A percentile compares a stretch with the other conserved stretches of the same genome.
Evolutionary conservation across 2,113 vertebrate species (phyloP).

Genomic region (Odocoileus virginianus): DNA sequence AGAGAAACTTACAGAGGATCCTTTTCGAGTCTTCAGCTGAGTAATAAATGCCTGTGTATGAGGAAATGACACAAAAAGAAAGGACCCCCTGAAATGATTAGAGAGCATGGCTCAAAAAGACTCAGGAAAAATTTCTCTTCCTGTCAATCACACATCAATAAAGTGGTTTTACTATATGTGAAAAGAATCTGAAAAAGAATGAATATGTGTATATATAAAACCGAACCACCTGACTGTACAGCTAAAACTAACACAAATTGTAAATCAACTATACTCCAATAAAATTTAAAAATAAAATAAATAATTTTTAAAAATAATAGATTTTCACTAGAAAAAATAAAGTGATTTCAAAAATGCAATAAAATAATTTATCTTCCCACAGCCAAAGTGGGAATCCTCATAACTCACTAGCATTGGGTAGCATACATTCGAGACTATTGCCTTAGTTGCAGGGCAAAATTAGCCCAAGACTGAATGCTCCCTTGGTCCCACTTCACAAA

Average conservation of each 20-base stretch:
- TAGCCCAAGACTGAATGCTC: background rate
- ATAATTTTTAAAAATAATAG: background rate
- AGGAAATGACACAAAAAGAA: background rate
- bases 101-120: background rate
- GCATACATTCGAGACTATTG: accelerated
- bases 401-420: background rate
- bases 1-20: background rate
- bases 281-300: background rate
- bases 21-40: background rate
- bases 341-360: background rate
- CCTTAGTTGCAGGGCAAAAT: background rate
- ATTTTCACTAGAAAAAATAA: background rate
- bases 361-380: background rate
- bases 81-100: background rate
- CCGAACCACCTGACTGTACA: background rate
- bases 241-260: background rate
- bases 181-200: background rate
- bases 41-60: background rate
- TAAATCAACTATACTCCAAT: background rate
- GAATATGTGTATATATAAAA: background rate
- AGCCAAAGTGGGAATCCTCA: background rate
- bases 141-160: background rate
- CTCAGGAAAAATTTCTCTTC: background rate
- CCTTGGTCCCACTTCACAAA: background rate
- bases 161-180: background rate